Base-by-base conservation (phyloP, 1,140 invertebrate species). In the Pachypeltis micranthus region DNA sequence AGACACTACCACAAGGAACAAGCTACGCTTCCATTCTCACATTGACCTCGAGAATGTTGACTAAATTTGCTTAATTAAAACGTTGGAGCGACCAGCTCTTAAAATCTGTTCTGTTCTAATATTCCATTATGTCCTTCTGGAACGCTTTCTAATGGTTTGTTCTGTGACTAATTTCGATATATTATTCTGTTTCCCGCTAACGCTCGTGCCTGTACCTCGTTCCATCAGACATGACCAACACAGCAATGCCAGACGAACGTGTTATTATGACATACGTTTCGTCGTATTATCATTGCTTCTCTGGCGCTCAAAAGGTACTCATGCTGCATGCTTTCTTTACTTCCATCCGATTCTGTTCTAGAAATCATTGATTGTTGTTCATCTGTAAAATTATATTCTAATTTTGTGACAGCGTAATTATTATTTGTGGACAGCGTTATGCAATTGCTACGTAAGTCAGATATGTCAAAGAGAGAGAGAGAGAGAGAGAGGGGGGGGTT, bases 231-330 rank as follows among this genome's bases (percentile, higher is more conserved):
- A 90, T 98, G 84, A 88, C 91, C 78, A 95, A 93, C 80, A 96
- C 91, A 69, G 92, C 91, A 73, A 93, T 96, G 86, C 95, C 96
- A 70, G 96, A 99, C 80, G 96, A 99, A 81, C 82, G 95, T 73
- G 96, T 94, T 67, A 93, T 98, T 72, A 99, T 99, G 96, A 98
- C 96, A 68, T 99, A 98, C 80, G 94, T 99, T 64, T 98, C 96
- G 25, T 96, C 94, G 63, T 99, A 98, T 81, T 99, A 99, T 82
- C 96, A 99, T 82, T 95, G 93, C 79, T 99, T 99, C 84, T 94
- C 93, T 79, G 95, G 95, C 73, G 93, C 94, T 69, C 93, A 98
- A 83, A 97, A 99, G 95, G 96, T 98, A 82, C 75, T 75, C 76
- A 21, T 2, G 2, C 3, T 25, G 16, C 16, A 21, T 25, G 16